Evolutionary conservation across 2,113 vertebrate species (phyloP), one percentile per base, ranked within the genome.

Genomic region (Brachyhypopomus gauderio): DNA sequence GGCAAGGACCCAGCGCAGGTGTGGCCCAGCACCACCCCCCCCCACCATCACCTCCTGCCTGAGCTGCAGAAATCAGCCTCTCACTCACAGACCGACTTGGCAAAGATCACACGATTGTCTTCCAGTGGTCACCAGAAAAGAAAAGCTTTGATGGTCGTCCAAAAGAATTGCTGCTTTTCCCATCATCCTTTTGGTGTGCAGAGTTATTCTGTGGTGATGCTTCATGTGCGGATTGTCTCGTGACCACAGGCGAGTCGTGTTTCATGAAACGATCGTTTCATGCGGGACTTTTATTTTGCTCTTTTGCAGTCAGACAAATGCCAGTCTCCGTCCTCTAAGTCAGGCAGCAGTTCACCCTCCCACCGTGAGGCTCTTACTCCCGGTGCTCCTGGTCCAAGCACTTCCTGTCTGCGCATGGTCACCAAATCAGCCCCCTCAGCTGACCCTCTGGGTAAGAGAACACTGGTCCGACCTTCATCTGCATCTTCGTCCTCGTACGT

Each of bases 301-400:
- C 6, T 81, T 59, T 56, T 64, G 69, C 84, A 94, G 93, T 89
- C 90, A 88, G 93, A 94, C 70, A 94, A 94, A 84, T 93, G 93
- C 52, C 88, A 91, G 27, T 86, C 92, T 9, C 90, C 95, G 0
- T 59, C 90, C 83, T 93, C 95, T 14, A 95, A 95, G 83, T 93
- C 94, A 3, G 90, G 93, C 5, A 89, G 90, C 25, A 90, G 95
- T 1, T 96, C 95, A 2, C 94, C 95, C 0, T 93, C 92, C 0
- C 88, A 94, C 83, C 91, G 79, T 0, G 94, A 96, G 0, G 83
- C 94, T 1, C 90, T 94, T 16, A 95, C 93, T 0, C 95, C 96
- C 0, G 94, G 95, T 0, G 88, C 91, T 4, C 91, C 94, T 0
- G 94, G 94, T 5, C 94, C 95, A 75, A 97, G 97, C 92, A 95